Percentiles rank a stretch among this genome's conserved stretches.
These are phyloP conservation scores for Drosophila diplacantha DNA, from an alignment of 2,888 invertebrate species.

Conservation along the genomic window DNA sequence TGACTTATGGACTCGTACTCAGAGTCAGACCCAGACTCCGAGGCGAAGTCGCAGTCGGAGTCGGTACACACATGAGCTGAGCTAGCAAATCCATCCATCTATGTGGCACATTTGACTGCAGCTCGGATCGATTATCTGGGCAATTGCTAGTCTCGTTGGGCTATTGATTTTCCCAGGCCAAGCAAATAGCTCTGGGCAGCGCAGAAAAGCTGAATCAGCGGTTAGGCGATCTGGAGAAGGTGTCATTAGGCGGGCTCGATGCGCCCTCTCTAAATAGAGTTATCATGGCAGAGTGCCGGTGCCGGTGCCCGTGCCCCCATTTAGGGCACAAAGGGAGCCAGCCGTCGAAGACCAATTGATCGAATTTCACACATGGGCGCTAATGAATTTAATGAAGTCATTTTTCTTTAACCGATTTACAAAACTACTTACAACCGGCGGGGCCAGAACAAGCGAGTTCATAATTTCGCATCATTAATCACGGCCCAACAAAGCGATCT, in stretches of 20 bases:
- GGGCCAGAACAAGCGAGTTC: constrained; percentile 69
- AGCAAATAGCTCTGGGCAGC: constrained; percentile 59
- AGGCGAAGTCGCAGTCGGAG: constrained; percentile 23
- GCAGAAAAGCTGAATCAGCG: constrained; percentile 35
- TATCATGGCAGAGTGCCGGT: constrained; percentile 1
- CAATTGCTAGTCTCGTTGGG: constrained; percentile 25
- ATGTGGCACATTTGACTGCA: constrained; percentile 55
- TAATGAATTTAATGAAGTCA: constrained; percentile 76
- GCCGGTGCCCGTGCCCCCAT: constrained; percentile 6
- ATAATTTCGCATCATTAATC: constrained; percentile 76
- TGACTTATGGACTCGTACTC: constrained; percentile 57
- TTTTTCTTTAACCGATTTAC: constrained; percentile 74
- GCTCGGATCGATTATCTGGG: constrained; percentile 36
- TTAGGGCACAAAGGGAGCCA: constrained; percentile 10
- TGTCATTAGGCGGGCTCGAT: constrained; percentile 25
- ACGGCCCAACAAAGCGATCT: constrained; percentile 57
- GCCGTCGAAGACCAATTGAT: constrained; percentile 61
- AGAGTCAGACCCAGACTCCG: not conserved
- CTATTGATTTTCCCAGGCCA: constrained; percentile 66
- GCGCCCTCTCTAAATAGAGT: constrained; percentile 12
- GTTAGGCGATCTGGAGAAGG: constrained; percentile 16
- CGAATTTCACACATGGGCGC: constrained; percentile 75
- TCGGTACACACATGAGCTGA: constrained; percentile 21
- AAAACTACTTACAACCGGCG: constrained; percentile 58
- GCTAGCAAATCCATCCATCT: constrained; percentile 56